Evolutionary conservation across 2,888 invertebrate species (phyloP).

Genomic region (Dilophus febrilis): DNA sequence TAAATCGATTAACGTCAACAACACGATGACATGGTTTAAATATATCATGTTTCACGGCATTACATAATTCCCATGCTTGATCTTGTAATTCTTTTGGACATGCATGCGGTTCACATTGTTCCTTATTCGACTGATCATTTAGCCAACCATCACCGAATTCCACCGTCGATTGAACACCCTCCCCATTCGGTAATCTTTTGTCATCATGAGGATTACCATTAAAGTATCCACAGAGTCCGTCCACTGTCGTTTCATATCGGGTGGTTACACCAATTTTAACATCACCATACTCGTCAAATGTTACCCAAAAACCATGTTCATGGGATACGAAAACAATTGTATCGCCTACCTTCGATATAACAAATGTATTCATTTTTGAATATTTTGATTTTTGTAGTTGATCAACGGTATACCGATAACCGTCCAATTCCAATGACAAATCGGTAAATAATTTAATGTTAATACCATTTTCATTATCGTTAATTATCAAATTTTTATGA

Average conservation of each 20-base stretch:
- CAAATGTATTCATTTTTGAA: constrained; percentile 34
- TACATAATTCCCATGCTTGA: constrained; percentile 49
- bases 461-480: constrained; percentile 38
- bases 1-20: constrained; percentile 49
- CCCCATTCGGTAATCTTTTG: constrained; percentile 50
- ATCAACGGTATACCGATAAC: constrained; percentile 33
- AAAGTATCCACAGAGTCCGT: constrained; percentile 66
- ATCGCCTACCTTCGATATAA: constrained; percentile 49
- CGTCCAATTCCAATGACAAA: constrained; percentile 49
- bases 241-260: constrained; percentile 42
- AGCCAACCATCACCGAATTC: constrained; percentile 69
- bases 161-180: constrained; percentile 38
- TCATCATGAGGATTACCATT: constrained; percentile 51
- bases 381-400: constrained; percentile 26
- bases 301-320: constrained; percentile 54
- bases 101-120: constrained; percentile 39
- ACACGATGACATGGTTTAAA: constrained; percentile 48
- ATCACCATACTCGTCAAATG: constrained; percentile 49
- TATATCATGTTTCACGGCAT: constrained; percentile 44
- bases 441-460: constrained; percentile 33
- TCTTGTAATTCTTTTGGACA: constrained; percentile 45
- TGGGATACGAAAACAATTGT: constrained; percentile 50
- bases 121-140: constrained; percentile 29
- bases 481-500: constrained; percentile 42
- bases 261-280: constrained; percentile 53